Base-by-base conservation (phyloP, 2,888 invertebrate species). In the Clepsis dumicolana region DNA sequence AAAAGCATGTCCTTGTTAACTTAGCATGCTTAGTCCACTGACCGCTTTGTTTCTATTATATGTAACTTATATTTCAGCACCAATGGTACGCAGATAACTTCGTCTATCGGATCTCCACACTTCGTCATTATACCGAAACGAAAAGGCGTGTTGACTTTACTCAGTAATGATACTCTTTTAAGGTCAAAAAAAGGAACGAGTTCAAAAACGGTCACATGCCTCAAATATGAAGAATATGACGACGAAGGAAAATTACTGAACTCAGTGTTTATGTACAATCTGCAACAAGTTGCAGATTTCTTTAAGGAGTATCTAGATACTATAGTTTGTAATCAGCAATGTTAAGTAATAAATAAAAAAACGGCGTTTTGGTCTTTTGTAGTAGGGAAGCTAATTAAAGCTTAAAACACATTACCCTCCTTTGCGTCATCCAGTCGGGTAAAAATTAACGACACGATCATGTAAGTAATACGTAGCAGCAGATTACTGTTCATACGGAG, bases 141-240 rank as follows among this genome's bases (percentile, higher is more conserved):
- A 1, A 50, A 52, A 21, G 59, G 59, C 10, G 65, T 60, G 41
- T 38, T 65, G 35, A 41, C 59, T 16, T 4, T 60, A 16, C 27
- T 52, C 1, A 12, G 52, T 27, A 27, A 25, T n/a, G 27, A 24
- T 18, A 44, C 18, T 44, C 18, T 18, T 27, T 27, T 52, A 7
- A 7, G 52, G 10, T 25, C 27, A 21, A 12, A 35, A 14, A 54
- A 61, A 18, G 8, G 1, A 14, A 38, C 8, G 2, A 38, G 14
- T 21, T n/a, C 56, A 50, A 62, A 62, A 52, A 21, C 5, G 5
- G 16, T 14, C 2, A 44, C 21, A 29, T 48, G 48, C 8, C 62
- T 67, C 8, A 67, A 67, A 38, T 67, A 67, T 10, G 16, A 35
- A n/a, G 66, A 67, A 32, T 67, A 62, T 38, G 38, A 67, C 35